Evolutionary conservation across 2,888 invertebrate genomes (phyloP).

Genomic region (Hipparchia sbordonii): DNA sequence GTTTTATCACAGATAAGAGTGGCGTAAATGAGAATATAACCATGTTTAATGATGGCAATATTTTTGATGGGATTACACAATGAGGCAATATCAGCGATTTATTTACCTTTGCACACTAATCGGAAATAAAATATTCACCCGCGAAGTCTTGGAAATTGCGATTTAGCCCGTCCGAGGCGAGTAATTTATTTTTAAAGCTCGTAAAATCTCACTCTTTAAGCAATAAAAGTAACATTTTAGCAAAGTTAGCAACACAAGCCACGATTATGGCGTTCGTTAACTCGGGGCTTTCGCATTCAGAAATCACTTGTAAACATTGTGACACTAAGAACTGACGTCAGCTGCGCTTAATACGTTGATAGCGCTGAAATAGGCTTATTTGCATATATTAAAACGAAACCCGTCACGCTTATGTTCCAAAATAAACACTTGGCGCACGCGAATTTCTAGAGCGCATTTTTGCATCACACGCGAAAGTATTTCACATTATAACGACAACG

Average conservation of each 20-base stretch:
- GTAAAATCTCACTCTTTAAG: slow-evolving; percentile 79
- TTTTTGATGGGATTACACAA: slow-evolving; percentile 46
- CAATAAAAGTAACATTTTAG: slow-evolving; percentile 80
- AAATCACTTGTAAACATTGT: slow-evolving; percentile 71
- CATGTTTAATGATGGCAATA: slow-evolving; percentile 28
- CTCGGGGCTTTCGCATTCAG: slow-evolving; percentile 57
- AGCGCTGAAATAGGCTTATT: slow-evolving; percentile 58
- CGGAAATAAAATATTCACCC: slow-evolving; percentile 70
- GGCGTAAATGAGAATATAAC: not conserved
- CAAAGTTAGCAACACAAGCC: slow-evolving; percentile 63
- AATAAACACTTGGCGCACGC: slow-evolving; percentile 66
- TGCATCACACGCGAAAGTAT: slow-evolving; percentile 71
- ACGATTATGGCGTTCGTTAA: slow-evolving; percentile 60
- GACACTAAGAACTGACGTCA: slow-evolving; percentile 66
- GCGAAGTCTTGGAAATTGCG: slow-evolving; percentile 62
- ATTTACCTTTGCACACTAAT: slow-evolving; percentile 67
- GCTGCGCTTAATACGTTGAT: slow-evolving; percentile 54
- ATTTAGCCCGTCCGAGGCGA: slow-evolving; percentile 63
- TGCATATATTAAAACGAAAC: slow-evolving; percentile 61
- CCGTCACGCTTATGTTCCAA: slow-evolving; percentile 57
- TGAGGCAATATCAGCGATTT: slow-evolving; percentile 55
- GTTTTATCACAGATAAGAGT: not conserved
- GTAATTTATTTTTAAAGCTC: slow-evolving; percentile 80
- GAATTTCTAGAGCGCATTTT: slow-evolving; percentile 59
- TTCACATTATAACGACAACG: slow-evolving; percentile 68